Base-by-base conservation (phyloP, 2,888 invertebrate species). In the Sinelater perroti region DNA sequence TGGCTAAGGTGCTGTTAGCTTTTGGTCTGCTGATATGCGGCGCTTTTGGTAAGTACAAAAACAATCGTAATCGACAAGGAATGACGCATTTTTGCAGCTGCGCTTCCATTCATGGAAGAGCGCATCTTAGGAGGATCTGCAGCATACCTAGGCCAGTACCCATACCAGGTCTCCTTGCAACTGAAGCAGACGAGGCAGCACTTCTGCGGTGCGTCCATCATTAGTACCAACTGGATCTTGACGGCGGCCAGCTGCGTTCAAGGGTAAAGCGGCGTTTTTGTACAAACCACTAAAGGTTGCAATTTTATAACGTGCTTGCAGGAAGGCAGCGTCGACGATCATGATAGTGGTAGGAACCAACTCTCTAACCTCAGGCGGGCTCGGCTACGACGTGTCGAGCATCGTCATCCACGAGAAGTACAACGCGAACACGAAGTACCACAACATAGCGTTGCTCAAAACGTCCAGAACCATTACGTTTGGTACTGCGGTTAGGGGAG, bases 191-290 rank as follows among this genome's bases (percentile, higher is more conserved):
- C n/a, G n/a, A n/a, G n/a, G n/a, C n/a, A 75, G 59, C 80, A 71
- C 52, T 77, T 78, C 38, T 82, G 82, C 61, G 82, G 82, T 7
- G 82, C 81, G 0, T 79, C 80, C 1, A 80, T 82, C 49, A 69
- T 81, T 24, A 79, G 70, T 52, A 30, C 52, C 1, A 62, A 63
- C n/a, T 71, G 73, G 52, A 67, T 82, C 4, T 61, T 82, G n/a
- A 81, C 82, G 0, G 82, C 82, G 7, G 82, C 82, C 2, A 82
- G 82, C 68, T 82, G 82, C 60, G 62, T 82, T 1, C 55, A 61
- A 2, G 73, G 76, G 82, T 82, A 76, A 62, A 10, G 16, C 18
- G 11, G 14, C 1, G 17, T 42, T 42, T 21, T 24, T n/a, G n/a
- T n/a, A n/a, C n/a, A n/a, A n/a, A n/a, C n/a, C n/a, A n/a, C 3